Percentiles rank a stretch among this genome's conserved stretches.
These are phyloP conservation scores for Hypsopygia costalis DNA, from an alignment of 2,888 invertebrate genomes.

Conservation along the genomic window DNA sequence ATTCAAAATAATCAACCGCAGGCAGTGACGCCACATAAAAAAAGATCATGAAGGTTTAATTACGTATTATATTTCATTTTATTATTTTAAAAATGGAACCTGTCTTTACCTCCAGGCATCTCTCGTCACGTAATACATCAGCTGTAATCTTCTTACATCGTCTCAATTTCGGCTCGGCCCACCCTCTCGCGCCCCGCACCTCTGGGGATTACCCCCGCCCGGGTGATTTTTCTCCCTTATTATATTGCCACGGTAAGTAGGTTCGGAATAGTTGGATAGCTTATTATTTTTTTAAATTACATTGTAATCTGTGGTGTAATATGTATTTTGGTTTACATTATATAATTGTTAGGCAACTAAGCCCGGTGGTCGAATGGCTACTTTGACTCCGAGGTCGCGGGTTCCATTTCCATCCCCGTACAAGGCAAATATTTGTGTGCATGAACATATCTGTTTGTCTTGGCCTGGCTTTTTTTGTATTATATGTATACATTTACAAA, in stretches of 20 bases:
- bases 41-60: no score
- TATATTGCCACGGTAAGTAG: conserved; percentile 23
- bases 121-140: conserved; percentile 68
- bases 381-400: no score
- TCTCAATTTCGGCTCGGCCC: conserved; percentile 55
- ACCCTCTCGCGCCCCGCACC: conserved; percentile 30
- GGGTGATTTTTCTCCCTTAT: conserved; percentile 44
- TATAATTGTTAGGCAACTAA: no score
- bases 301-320: neutral
- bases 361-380: no score
- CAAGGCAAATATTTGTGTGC: no score
- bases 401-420: no score
- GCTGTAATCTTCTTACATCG: conserved; percentile 72
- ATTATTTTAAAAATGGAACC: conserved; percentile 10
- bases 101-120: conserved; percentile 12
- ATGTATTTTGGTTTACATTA: no score
- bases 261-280: conserved; percentile 18
- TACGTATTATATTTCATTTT: neutral
- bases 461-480: no score
- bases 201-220: conserved; percentile 41
- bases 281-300: conserved; percentile 11
- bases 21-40: no score
- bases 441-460: no score
- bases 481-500: no score
- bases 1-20: no score